Percentiles rank a stretch among this genome's conserved stretches.
Conservation (phyloP, 2,888 invertebrate species). For the Calliopum simillimum region DNA sequence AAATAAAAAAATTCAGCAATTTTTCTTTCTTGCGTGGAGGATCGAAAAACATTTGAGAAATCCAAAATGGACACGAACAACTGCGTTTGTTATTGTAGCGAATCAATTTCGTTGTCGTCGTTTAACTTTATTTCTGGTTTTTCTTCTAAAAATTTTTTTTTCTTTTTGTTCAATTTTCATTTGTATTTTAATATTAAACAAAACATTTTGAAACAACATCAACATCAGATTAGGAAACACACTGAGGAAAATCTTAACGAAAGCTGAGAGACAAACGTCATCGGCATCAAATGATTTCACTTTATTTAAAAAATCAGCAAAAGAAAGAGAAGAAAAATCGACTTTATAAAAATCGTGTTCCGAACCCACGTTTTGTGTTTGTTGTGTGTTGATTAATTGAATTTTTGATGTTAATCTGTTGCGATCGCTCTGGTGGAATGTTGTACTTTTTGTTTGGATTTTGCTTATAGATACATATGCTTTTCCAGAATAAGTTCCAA, state of each 20-base stretch:
- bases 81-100: conserved; percentile 38
- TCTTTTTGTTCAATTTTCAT: background rate
- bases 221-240: conserved; percentile 21
- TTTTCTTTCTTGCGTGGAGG: too few species aligned
- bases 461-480: too few species aligned
- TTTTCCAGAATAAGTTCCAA: too few species aligned
- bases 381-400: conserved; percentile 6
- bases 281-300: background rate
- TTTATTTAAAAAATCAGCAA: background rate
- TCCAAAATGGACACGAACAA: conserved; percentile 43
- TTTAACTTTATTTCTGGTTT: background rate
- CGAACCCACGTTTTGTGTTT: background rate
- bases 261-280: conserved; percentile 7
- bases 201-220: conserved; percentile 11
- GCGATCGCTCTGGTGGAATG: background rate
- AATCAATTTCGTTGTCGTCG: conserved; percentile 25
- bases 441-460: too few species aligned
- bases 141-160: too few species aligned
- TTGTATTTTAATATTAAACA: conserved; percentile 22
- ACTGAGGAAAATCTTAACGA: background rate
- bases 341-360: background rate
- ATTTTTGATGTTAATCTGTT: background rate
- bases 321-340: background rate
- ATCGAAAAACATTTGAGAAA: background rate
- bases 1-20: too few species aligned